Evolutionary conservation across 2,113 vertebrate genomes (phyloP).

Genomic region (Ciconia boyciana): DNA sequence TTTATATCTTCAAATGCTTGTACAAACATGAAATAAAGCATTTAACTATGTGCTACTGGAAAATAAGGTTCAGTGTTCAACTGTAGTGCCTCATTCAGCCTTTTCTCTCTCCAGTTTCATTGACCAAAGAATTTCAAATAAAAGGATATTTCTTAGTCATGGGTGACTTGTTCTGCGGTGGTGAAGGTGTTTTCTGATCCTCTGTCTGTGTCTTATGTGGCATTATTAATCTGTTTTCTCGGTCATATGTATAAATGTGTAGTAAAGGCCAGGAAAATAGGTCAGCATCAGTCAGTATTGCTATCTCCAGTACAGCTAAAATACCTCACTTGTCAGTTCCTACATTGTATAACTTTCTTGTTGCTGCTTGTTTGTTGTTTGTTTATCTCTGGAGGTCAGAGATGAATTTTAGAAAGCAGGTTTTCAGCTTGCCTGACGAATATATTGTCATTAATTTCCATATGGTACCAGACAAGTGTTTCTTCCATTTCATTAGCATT

Average conservation of each 20-base stretch:
- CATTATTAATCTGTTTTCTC: not conserved
- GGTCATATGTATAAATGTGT: not conserved
- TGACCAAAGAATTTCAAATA: not conserved
- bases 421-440: not conserved
- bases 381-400: not conserved
- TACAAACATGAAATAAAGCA: constrained; percentile 28
- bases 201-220: not conserved
- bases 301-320: not conserved
- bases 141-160: not conserved
- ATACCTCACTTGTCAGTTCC: not conserved
- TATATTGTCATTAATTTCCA: not conserved
- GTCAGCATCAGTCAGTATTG: not conserved
- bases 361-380: not conserved
- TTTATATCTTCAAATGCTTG: constrained; percentile 35
- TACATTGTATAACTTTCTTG: not conserved
- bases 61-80: constrained; percentile 1
- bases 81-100: not conserved
- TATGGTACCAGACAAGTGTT: not conserved
- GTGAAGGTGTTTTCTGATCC: not conserved
- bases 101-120: not conserved
- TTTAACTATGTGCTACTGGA: constrained; percentile 27
- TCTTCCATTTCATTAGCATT: not conserved
- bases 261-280: constrained; percentile 8
- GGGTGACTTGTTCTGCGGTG: not conserved
- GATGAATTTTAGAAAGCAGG: not conserved